Evolutionary conservation across 2,888 invertebrate species (phyloP).

Genomic region (Limnephilus auricula): DNA sequence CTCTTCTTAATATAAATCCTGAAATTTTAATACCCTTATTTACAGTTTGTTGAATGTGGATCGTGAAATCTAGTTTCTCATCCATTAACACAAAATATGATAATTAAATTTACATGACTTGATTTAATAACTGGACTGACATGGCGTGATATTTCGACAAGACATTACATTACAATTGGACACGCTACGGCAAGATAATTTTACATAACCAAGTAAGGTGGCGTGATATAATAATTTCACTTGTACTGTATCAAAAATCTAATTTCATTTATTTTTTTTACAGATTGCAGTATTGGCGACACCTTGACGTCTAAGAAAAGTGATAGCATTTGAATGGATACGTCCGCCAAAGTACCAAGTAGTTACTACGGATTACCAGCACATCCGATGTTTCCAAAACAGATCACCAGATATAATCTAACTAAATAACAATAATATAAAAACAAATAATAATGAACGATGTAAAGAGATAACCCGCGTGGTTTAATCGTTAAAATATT

Average conservation of each 20-base stretch:
- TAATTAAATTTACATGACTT: too few relatives aligned
- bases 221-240: too few relatives aligned
- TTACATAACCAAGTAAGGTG: too few relatives aligned
- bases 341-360: background rate
- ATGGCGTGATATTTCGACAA: too few relatives aligned
- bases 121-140: too few relatives aligned
- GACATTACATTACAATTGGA: background rate
- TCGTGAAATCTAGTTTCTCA: too few relatives aligned
- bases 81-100: too few relatives aligned
- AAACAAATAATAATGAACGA: slow-evolving; percentile 33
- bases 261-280: background rate
- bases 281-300: background rate
- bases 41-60: too few relatives aligned
- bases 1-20: too few relatives aligned
- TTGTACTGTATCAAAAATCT: too few relatives aligned
- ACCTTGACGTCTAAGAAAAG: background rate
- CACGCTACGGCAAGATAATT: background rate
- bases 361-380: background rate
- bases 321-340: slow-evolving; percentile 11
- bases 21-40: too few relatives aligned
- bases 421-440: background rate
- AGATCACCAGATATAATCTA: background rate
- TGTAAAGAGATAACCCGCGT: slow-evolving; percentile 56
- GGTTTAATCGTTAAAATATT: slow-evolving; percentile 19
- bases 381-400: background rate